Evolutionary conservation across 2,888 invertebrate genomes (phyloP), one percentile per base, ranked within the genome.

Genomic region (Xiphydria camelus): DNA sequence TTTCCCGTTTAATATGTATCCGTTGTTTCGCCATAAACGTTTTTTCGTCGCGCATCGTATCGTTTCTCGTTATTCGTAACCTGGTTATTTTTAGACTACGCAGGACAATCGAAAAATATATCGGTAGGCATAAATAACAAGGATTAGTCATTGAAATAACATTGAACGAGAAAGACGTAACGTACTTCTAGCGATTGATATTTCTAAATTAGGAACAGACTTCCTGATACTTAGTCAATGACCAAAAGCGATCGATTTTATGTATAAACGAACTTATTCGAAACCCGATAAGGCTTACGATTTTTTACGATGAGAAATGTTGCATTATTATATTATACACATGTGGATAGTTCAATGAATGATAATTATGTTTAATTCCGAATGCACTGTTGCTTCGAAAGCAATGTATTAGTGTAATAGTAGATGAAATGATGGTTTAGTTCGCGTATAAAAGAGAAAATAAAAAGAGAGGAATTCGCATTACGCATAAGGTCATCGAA

Each of bases 321-420:
- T 63, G 57, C 62, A 63, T 63, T 65, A 64, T 62, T 62, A 62
- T 59, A 58, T 42, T 33, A 25, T 21, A 42, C 23, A 25, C 10
- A 7, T 23, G 12, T 42, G 7, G 26, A 51, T 55, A 48, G 55
- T 55, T 57, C 49, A 54, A 47, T 53, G 48, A 50, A 59, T 62
- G 52, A 61, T 61, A 62, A 53, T 61, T 29, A 37, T 60, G 58
- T 64, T 66, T 60, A 59, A 57, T 55, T 62, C 66, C 66, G 68
- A 66, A 68, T 70, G 68, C 64, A 67, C 68, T 56, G 60, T 67
- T 68, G 62, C 63, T 69, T 69, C 61, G 53, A 57, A 58, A 50
- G 42, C 51, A 54, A 31, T 61, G 58, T 50, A 59, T 47, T 64
- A 61, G 55, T 41, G n/a, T n/a, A n/a, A n/a, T n/a, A n/a, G n/a